phyloP scores from a whole-genome alignment of 92 coral and sea anemone genomes.

The Zoanthus sansibaricus region DNA sequence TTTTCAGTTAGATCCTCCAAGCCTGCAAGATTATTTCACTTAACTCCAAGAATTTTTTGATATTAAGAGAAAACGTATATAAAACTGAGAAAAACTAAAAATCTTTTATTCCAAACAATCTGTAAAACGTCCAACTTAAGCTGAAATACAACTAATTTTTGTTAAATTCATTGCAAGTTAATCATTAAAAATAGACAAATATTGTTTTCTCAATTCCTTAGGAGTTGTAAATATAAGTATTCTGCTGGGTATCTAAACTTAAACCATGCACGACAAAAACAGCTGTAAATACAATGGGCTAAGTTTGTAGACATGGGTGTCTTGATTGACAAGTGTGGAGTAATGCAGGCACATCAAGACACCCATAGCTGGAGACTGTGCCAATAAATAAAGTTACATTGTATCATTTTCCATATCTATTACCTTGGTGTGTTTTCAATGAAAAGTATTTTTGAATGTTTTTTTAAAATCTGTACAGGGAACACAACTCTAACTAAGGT shows the following conservation, averaged over 20 bases:
- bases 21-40: slow-evolving; percentile 46
- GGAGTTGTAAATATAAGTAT: slow-evolving; percentile 21
- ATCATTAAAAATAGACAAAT: slow-evolving; percentile 6
- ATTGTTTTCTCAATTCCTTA: slow-evolving; percentile 14
- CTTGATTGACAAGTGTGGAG: slow-evolving; percentile 19
- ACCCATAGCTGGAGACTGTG: slow-evolving; percentile 27
- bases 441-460: not conserved
- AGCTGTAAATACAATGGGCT: slow-evolving; percentile 41
- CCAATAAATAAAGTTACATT: slow-evolving; percentile 20
- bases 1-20: slow-evolving; percentile 55
- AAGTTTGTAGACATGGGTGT: slow-evolving; percentile 21
- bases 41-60: slow-evolving; percentile 14
- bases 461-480: slow-evolving; percentile 23
- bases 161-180: not conserved
- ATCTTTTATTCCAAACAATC: slow-evolving; percentile 14
- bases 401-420: slow-evolving; percentile 10
- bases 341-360: slow-evolving; percentile 13
- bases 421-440: slow-evolving; percentile 2
- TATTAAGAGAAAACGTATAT: slow-evolving; percentile 16
- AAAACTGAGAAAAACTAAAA: slow-evolving; percentile 9
- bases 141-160: slow-evolving; percentile 19
- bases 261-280: slow-evolving; percentile 38
- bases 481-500: not conserved
- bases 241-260: slow-evolving; percentile 35
- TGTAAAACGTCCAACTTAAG: slow-evolving; percentile 6